Base-by-base conservation (phyloP, 2,888 invertebrate species). In the Amorpha juglandis region DNA sequence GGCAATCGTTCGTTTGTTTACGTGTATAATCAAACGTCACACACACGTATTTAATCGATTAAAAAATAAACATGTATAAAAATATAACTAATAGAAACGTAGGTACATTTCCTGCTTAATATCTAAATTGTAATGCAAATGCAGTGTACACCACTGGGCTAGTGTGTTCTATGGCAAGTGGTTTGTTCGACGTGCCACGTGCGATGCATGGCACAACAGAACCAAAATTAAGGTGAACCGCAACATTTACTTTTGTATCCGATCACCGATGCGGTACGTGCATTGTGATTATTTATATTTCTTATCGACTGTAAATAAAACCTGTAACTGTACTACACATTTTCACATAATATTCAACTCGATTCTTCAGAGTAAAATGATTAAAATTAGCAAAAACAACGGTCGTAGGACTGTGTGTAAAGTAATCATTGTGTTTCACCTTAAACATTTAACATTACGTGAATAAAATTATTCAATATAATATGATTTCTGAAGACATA, bases 401-500 rank as follows among this genome's bases (percentile, higher is more conserved):
- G 64, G 68, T 67, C 72, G 69, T 69, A 69, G 68, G 55, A 51
- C 71, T 77, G 77, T 19, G 58, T 58, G 73, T 71, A 76, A 74
- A 74, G 68, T 69, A 71, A 74, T 67, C 14, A 70, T 72, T 66
- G 71, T 67, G 67, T 72, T 70, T 69, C 71, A 71, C 68, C 70
- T 69, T 74, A 72, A 69, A 72, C 38, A 51, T 45, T 52, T 42
- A 45, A 66, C 62, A 53, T 63, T 62, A 64, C 33, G 51, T 58
- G 68, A 71, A 71, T 72, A 75, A 74, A 75, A 77, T 19, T 50
- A 16, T 76, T 78, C 78, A 74, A 80, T 82, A 82, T n/a, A n/a
- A n/a, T 81, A 78, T 68, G 74, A 82, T 81, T 82, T 50, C 77
- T 83, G 86, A 88, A 88, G 85, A 87, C 83, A 81, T 81, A 82